Evolutionary conservation across 2,888 invertebrate genomes (phyloP).

Genomic region (Anaspis maculata): DNA sequence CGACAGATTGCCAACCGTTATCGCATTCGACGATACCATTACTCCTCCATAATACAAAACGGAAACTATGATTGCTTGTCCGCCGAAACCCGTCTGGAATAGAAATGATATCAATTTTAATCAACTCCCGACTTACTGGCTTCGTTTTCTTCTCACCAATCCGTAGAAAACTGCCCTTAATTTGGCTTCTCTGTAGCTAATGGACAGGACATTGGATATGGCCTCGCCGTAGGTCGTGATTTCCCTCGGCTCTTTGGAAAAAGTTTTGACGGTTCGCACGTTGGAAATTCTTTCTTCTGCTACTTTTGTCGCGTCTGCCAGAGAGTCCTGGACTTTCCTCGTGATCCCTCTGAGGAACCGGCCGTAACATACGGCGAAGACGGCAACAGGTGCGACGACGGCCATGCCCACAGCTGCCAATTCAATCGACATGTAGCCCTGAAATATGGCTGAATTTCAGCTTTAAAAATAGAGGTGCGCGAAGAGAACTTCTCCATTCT

Average conservation of each 20-base stretch:
- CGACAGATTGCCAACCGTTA: constrained; percentile 82
- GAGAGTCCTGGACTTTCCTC: constrained; percentile 63
- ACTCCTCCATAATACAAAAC: constrained; percentile 89
- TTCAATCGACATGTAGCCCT: constrained; percentile 88
- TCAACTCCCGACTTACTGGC: constrained; percentile 1
- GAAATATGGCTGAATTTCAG: too few relatives aligned
- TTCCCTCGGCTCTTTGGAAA: constrained; percentile 80
- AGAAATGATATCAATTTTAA: constrained; percentile 10
- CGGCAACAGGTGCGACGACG: constrained; percentile 85
- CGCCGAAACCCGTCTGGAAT: constrained; percentile 75
- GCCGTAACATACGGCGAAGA: constrained; percentile 73
- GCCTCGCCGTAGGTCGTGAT: constrained; percentile 56
- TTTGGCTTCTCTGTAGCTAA: constrained; percentile 81
- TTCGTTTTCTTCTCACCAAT: too few relatives aligned
- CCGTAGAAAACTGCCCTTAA: constrained; percentile 89
- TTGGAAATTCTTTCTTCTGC: constrained; percentile 90
- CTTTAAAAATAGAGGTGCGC: too few relatives aligned
- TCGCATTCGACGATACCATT: constrained; percentile 70
- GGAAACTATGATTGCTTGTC: constrained; percentile 81
- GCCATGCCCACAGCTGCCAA: constrained; percentile 77
- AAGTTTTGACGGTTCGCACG: constrained; percentile 87
- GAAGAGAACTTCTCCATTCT: too few relatives aligned
- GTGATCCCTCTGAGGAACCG: constrained; percentile 81
- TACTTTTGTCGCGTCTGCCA: constrained; percentile 58
- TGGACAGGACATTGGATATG: constrained; percentile 60